phyloP scores from a whole-genome alignment of 2,888 invertebrate species.

The Oithona nana region DNA sequence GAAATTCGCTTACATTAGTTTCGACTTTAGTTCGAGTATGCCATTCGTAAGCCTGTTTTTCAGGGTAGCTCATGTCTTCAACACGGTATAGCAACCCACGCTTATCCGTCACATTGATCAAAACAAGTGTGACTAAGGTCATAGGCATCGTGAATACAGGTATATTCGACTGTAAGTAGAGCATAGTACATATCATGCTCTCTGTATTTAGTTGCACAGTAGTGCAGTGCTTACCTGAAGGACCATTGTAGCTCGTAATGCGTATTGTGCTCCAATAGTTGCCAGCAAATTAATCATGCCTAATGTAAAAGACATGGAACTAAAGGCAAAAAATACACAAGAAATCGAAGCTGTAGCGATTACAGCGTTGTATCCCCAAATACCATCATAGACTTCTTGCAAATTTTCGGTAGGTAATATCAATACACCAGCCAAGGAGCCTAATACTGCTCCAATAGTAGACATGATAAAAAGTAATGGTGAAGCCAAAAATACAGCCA shows the following conservation, averaged over 20 bases:
- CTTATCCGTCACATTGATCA: not conserved
- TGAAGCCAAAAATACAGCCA: conserved; percentile 3
- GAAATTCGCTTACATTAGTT: not conserved
- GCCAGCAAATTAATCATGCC: conserved; percentile 3
- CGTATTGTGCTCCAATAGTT: not conserved
- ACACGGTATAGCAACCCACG: not conserved
- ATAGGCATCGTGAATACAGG: conserved; percentile 7
- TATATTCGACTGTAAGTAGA: not conserved
- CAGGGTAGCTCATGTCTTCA: conserved; percentile 3
- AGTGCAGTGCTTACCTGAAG: not conserved
- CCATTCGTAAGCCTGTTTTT: conserved; percentile 9
- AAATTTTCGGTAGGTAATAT: not conserved
- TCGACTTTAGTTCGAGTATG: not conserved
- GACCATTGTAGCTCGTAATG: not conserved
- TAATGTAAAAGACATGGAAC: not conserved
- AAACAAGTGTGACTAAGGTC: conserved; percentile 11
- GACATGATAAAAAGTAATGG: conserved; percentile 8
- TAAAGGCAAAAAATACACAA: conserved; percentile 8
- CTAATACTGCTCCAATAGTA: conserved; percentile 6
- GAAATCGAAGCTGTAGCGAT: not conserved
- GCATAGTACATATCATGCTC: not conserved
- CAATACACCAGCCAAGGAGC: not conserved
- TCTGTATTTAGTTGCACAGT: not conserved
- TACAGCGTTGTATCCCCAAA: conserved; percentile 7
- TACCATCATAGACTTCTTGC: conserved; percentile 8